phyloP scores from a whole-genome alignment of 2,888 invertebrate species.

The Eupeodes luniger region DNA sequence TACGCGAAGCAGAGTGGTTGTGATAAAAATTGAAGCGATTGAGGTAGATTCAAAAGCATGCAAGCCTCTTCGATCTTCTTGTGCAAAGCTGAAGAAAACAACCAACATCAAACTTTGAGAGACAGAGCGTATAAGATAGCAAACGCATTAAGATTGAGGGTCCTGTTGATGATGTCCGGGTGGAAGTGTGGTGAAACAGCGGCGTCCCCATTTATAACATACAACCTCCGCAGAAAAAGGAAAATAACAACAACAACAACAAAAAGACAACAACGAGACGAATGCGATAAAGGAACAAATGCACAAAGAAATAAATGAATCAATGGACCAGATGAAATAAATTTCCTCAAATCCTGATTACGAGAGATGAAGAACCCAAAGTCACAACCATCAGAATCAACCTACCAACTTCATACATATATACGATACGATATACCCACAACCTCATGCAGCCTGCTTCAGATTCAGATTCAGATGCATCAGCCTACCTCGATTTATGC shows the following conservation, averaged over 20 bases:
- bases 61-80: constrained; percentile 14
- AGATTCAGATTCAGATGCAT: not conserved
- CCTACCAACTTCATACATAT: constrained; percentile 4
- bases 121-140: constrained; percentile 73
- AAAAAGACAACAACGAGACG: constrained; percentile 48
- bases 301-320: constrained; percentile 75
- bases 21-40: constrained; percentile 74
- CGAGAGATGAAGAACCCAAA: constrained; percentile 64
- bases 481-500: constrained; percentile 63
- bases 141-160: constrained; percentile 71
- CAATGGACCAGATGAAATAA: constrained; percentile 76
- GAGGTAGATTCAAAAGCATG: constrained; percentile 65
- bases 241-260: not conserved
- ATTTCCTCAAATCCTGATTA: constrained; percentile 76
- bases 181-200: not conserved
- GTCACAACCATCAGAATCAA: constrained; percentile 16
- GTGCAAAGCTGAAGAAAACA: constrained; percentile 9
- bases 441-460: not conserved
- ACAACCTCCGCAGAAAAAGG: constrained; percentile 41
- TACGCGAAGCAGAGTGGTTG: constrained; percentile 56
- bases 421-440: too few relatives aligned
- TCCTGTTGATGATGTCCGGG: not conserved
- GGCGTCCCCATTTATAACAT: constrained; percentile 55
- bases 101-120: constrained; percentile 62
- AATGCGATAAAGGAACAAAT: constrained; percentile 72